Evolutionary conservation across 2,113 vertebrate species (phyloP), one percentile per base, ranked within the genome.

Genomic region (Cepphus grylle): DNA sequence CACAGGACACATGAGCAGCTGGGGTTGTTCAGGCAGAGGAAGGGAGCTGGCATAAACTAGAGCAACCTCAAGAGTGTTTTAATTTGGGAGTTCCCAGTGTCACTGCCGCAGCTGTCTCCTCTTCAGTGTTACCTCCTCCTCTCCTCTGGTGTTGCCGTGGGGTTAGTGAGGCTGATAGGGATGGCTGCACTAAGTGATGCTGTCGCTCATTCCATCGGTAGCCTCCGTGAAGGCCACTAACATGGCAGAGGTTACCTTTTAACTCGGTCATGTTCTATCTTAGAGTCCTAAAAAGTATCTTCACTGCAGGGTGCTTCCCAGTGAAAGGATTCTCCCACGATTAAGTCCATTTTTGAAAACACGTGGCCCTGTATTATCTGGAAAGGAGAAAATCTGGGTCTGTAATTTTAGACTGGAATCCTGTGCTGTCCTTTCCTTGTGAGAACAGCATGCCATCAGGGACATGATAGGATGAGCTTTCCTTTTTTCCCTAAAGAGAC

Each of bases 351-450:
- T 86, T 93, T 81, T 90, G 71, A 80, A 94, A 90, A 69, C 4
- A 0, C 42, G 34, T 80, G 26, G 23, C n/a, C 62, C 2, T 2
- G 22, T 59, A 16, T 86, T 77, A 55, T 63, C 42, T 74, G 55
- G 67, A 83, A 90, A 71, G 38, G 21, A 74, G 56, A 67, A 89
- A 62, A 88, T 92, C 58, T 94, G 78, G 32, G 70, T 77, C n/a
- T 80, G 15, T 94, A 88, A 90, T 96, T 96, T 96, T 81, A 94
- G 84, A 42, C 71, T 77, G 92, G 70, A 82, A 70, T 94, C 50
- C 74, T 80, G 26, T 80, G 42, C 42, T 78, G 53, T 85, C 66
- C 81, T 42, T 93, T 82, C 45, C 50, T 63, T 90, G 47, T 71
- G 52, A 78, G 29, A 95, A n/a, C 69, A 89, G 79, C 32, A 12